Evolutionary conservation across 1,140 invertebrate species (phyloP), one percentile per base, ranked within the genome.

Genomic region (Oncopodura yosiiana): DNA sequence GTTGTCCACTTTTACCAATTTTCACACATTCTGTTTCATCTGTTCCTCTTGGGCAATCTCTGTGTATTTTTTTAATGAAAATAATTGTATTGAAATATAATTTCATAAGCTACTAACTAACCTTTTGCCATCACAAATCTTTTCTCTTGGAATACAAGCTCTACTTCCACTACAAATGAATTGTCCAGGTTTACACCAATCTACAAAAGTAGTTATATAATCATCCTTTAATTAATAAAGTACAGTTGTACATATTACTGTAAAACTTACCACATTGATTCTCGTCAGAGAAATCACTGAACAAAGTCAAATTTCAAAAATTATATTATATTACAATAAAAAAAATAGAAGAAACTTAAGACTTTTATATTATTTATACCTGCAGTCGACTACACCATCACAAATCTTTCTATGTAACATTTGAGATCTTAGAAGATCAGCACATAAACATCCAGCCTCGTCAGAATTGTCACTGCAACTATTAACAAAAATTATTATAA

Each of bases 41-140:
- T 66, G 88, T 86, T 1, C 81, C 83, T 48, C 79, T 73, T 1
- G 81, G 83, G 72, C 88, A 93, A 65, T 92, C 83, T 19, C 75
- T 74, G 8, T 72, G 16, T 9, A 21, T 21, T 8, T n/a, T n/a
- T 6, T 6, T n/a, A n/a, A n/a, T n/a, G n/a, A n/a, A n/a, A n/a
- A n/a, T n/a, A n/a, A n/a, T n/a, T n/a, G n/a, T n/a, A n/a, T n/a
- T n/a, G n/a, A 16, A 46, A 54, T 5, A 23, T 49, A n/a, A 51
- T 4, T 14, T 39, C 18, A 53, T 53, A 4, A 16, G n/a, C n/a
- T 23, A 53, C 27, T 9, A 51, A 52, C 3, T 51, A 53, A 18
- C n/a, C 51, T 32, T 14, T 44, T 29, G 8, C 70, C 69, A 64
- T 78, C 74, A 68, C 76, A 77, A 23, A 72, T 62, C 44, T 66